Evolutionary conservation across 2,113 vertebrate species (phyloP).

Genomic region (Riparia riparia): DNA sequence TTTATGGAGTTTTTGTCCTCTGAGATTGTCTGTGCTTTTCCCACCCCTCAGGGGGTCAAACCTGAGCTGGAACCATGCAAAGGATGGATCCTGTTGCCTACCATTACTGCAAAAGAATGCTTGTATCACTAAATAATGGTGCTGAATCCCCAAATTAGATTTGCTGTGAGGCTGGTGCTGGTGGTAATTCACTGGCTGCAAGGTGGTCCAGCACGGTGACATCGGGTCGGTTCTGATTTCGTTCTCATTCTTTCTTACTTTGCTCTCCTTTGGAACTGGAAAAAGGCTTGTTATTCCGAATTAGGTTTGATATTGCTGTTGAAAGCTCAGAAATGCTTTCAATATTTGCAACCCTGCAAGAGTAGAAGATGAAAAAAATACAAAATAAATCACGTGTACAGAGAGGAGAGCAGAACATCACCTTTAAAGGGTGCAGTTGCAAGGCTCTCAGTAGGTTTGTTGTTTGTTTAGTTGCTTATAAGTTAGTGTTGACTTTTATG

Average conservation of each 20-base stretch:
- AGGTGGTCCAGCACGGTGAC: not conserved
- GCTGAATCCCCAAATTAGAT: not conserved
- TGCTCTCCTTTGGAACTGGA: not conserved
- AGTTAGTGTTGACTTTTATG: not conserved
- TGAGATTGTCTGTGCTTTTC: not conserved
- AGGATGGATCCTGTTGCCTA: not conserved
- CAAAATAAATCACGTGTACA: not conserved
- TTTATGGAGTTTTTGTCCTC: not conserved
- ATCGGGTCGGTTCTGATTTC: fast-evolving
- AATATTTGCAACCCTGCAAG: not conserved
- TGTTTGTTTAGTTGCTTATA: not conserved
- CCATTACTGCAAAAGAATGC: not conserved
- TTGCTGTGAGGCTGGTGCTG: not conserved
- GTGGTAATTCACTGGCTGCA: not conserved
- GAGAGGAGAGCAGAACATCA: not conserved
- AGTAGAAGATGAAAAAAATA: not conserved
- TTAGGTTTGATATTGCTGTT: not conserved
- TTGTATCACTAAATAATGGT: not conserved
- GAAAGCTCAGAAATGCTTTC: not conserved
- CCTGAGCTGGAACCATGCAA: not conserved
- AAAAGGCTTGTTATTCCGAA: not conserved
- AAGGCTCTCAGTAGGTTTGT: not conserved
- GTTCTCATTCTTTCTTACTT: not conserved
- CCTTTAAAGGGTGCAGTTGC: not conserved
- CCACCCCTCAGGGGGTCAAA: not conserved